Base-by-base conservation (phyloP, 1,140 invertebrate genomes). In the Xylocopa sonorina region DNA sequence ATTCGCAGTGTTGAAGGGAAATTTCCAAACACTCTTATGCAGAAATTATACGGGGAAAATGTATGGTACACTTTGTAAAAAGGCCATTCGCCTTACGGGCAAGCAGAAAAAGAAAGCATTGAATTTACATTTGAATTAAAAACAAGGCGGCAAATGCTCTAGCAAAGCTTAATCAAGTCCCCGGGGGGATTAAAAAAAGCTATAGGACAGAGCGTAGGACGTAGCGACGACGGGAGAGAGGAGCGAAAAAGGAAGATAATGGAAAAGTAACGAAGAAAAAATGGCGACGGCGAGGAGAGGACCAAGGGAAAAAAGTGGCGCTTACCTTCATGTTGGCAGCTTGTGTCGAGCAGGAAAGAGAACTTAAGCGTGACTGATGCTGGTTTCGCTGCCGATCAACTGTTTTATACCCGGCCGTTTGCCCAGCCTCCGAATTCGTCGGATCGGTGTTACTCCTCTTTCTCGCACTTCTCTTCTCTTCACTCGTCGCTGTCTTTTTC, bases 151-250 rank as follows among this genome's bases (percentile, higher is more conserved):
- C 24, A 12, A 29, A 67, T 12, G n/a, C 12, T 50, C 12, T 32
- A 18, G 66, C 66, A 51, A 68, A 41, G 21, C 48, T 34, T 18
- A 32, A 67, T 50, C 43, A n/a, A 24, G 55, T 72, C 1, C 21
- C 6, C 5, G 0, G 6, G 21, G 48, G 24, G 21, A 46, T 50
- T 27, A 18, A 41, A 34, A 58, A 10, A 21, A 12, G 55, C 48
- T 29, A 21, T 38, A 24, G 10, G 48, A 32, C 34, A 48, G 41
- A 5, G 58, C 55, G 32, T 58, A 46, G 4, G 29, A 43, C 48
- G 32, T 1, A 75, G 96, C 29, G 41, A 14, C 95, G n/a, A 94
- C 92, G 6, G 27, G 5, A 32, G 14, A 24, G 2, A 2, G 24
- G 2, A 34, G n/a, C 6, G 12, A 14, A 1, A 1, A n/a, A n/a